Evolutionary conservation across 2,888 invertebrate genomes (phyloP), one percentile per base, ranked within the genome.

Genomic region (Coremacera marginata): DNA sequence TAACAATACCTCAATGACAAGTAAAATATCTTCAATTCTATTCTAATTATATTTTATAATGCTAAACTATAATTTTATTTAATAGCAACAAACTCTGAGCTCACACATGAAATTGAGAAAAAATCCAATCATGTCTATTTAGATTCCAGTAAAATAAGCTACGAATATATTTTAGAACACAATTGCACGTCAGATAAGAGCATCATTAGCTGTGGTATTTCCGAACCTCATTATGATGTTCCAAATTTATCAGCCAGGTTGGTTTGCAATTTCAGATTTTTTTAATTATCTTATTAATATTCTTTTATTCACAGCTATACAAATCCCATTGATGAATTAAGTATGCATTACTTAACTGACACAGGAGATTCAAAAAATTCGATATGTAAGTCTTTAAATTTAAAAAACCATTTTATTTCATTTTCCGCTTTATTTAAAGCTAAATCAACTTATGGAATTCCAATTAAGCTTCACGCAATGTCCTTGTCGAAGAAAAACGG

Each of bases 201-300:
- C 75, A 84, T 85, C 78, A 84, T 84, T 85, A 71, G 91, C 89
- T 81, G 92, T 81, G 93, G 92, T 70, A 91, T 94, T 71, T 94
- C 94, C 77, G 96, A 96, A 86, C 96, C 96, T 88, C 96, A 96
- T 87, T 96, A 96, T 89, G 96, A 96, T 87, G 96, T 96, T 0
- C 96, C 96, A 16, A 95, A 95, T 90, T 91, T 95, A 77, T 94
- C 94, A 52, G 92, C 93, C 82, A 93, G 92, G 92, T 92, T 84
- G 85, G 83, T 83, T 76, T 75, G 27, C 0, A 37, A n/a, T 19
- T 71, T n/a, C 19, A 2, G 5, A 25, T 65, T 31, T 62, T 51
- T 62, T 44, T 68, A 49, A 51, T 11, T 65, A 25, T 62, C 63
- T 51, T 14, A 2, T 44, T 19, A 11, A 70, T 73, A 52, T 27